Base-by-base conservation (phyloP, 1,140 invertebrate species). In the Drosophila sp. region DNA sequence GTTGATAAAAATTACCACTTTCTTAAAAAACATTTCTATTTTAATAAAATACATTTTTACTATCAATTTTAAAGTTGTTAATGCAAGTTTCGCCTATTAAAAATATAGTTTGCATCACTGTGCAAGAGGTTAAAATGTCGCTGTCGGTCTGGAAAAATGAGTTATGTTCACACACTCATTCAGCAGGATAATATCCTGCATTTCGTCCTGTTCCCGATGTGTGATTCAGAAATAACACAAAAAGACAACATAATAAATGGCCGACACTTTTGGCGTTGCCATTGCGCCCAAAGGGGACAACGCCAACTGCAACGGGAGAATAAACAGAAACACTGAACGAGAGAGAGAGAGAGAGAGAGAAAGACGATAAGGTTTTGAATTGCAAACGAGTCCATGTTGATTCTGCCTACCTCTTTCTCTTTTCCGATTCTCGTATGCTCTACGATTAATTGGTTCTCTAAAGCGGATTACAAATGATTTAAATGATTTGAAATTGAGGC, bases 371-470 rank as follows among this genome's bases (percentile, higher is more conserved):
- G n/a, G n/a, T 48, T 48, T 13, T 21, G 45, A 27, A 48, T 48
- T 48, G 45, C n/a, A 48, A 48, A 48, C 45, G 32, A 72, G 54
- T 54, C 40, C 40, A 29, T 5, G 27, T 7, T 29, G 27, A 29
- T 29, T 29, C 40, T 58, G 45, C 61, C 62, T 71, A 77, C 67
- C 38, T 43, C 29, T 9, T 50, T 18, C 6, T 41, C 18, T 16
- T 61, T 46, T 46, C 18, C 16, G 21, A 14, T 9, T 36, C 57
- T 21, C 9, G 16, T n/a, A 70, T 75, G 36, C 78, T 69, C 61
- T 69, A 54, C 81, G 78, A 87, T 86, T 86, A 86, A 86, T 86
- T 86, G 81, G 48, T 65, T 67, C 75, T 56, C 48, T 63, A 76
- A 75, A 86, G 82, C 59, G 82, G 81, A 76, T 86, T 87, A 86